Evolutionary conservation across 2,113 vertebrate genomes (phyloP).

Genomic region (Chiloscyllium plagiosum): DNA sequence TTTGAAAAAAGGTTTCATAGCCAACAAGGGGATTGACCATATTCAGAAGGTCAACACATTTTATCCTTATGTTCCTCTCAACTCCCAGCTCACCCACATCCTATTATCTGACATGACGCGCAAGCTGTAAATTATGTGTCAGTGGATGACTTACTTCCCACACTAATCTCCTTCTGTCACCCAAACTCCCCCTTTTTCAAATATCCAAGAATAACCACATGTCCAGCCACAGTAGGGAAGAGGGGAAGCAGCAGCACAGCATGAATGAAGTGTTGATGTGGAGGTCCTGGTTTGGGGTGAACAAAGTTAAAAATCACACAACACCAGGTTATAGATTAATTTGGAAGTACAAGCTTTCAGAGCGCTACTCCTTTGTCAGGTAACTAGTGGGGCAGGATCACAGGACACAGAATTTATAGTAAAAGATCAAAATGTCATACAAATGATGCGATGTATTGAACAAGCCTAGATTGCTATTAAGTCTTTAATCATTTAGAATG

Average conservation of each 20-base stretch:
- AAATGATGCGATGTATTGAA: too few relatives aligned
- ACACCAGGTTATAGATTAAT: too few relatives aligned
- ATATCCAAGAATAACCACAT: neutral
- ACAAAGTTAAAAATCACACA: too few relatives aligned
- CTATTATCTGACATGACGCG: neutral
- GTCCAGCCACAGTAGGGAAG: neutral
- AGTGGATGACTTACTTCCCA: neutral
- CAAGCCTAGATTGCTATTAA: too few relatives aligned
- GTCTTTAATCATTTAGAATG: too few relatives aligned
- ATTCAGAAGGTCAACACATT: neutral
- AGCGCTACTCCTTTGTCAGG: too few relatives aligned
- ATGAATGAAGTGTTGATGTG: too few relatives aligned
- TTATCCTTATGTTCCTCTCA: neutral
- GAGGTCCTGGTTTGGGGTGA: too few relatives aligned
- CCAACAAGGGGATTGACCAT: neutral
- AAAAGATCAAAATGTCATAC: too few relatives aligned
- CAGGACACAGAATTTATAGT: too few relatives aligned
- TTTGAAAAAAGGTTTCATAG: neutral
- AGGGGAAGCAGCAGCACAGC: neutral
- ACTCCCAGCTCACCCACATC: neutral
- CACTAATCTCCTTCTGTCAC: neutral
- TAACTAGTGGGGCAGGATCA: too few relatives aligned
- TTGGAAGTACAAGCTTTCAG: too few relatives aligned
- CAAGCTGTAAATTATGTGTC: neutral
- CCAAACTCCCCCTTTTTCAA: neutral